Evolutionary conservation across 2,113 vertebrate species (phyloP).

Genomic region (Odontesthes bonariensis): DNA sequence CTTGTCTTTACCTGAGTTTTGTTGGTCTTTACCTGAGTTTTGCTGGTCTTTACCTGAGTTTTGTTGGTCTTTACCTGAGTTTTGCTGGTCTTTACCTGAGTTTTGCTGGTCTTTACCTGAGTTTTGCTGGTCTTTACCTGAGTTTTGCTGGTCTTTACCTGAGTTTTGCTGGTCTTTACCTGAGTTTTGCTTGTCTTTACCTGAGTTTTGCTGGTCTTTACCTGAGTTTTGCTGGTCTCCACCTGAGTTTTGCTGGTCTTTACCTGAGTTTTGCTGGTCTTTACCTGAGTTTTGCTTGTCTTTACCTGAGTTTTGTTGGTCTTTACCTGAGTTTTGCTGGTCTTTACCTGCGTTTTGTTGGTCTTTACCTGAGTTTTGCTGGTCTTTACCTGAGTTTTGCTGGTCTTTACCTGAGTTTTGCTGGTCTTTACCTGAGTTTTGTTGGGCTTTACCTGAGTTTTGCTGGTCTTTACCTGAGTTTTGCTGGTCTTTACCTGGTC

Average conservation of each 20-base stretch:
- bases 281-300: conserved; percentile 71
- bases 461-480: conserved; percentile 82
- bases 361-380: conserved; percentile 67
- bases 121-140: conserved; percentile 81
- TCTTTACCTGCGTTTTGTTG: conserved; percentile 83
- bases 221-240: conserved; percentile 60
- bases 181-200: conserved; percentile 46
- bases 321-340: conserved; percentile 69
- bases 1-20: conserved; percentile 82
- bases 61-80: conserved; percentile 41
- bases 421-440: conserved; percentile 82
- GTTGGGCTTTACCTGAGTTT: conserved; percentile 50
- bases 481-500: too few relatives aligned
- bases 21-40: conserved; percentile 50
- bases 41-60: conserved; percentile 82
- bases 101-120: conserved; percentile 33
- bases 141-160: too few relatives aligned
- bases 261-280: conserved; percentile 67
- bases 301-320: conserved; percentile 81
- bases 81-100: conserved; percentile 82
- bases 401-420: conserved; percentile 58
- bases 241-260: conserved; percentile 78
- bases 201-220: conserved; percentile 79
- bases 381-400: conserved; percentile 81
- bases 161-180: conserved; percentile 81